A percentile compares a stretch with the other conserved stretches of the same genome.
Evolutionary conservation across 2,797 vertebrate genomes (phyloP).

Genomic region (Periparus ater): DNA sequence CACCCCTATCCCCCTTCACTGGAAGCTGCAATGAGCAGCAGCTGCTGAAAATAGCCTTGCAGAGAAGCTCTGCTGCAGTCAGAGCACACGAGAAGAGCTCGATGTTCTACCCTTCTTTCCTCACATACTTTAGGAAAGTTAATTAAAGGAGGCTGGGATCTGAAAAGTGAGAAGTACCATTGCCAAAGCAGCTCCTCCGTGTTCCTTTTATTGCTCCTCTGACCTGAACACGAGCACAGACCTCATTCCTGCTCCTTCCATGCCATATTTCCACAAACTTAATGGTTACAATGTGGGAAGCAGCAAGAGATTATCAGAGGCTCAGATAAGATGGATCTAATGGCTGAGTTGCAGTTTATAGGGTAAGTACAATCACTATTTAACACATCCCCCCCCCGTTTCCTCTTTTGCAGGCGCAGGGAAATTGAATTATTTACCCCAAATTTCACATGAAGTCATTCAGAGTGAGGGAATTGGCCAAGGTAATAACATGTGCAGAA

Average conservation of each 20-base stretch:
- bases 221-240: background rate
- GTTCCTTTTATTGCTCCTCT: constrained; percentile 4
- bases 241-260: background rate
- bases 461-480: background rate
- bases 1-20: background rate
- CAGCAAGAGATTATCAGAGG: constrained; percentile 18
- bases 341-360: background rate
- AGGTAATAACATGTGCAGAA: background rate
- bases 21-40: background rate
- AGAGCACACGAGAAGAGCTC: background rate
- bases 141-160: constrained; percentile 18
- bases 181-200: constrained; percentile 10
- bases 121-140: background rate
- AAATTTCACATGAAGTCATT: background rate
- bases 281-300: background rate
- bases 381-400: background rate
- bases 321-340: background rate
- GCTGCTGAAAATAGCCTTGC: background rate
- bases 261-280: background rate
- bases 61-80: background rate
- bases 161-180: background rate
- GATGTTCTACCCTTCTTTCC: background rate
- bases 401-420: background rate
- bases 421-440: background rate
- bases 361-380: background rate